A percentile compares a stretch with the other conserved stretches of the same genome.
These are phyloP conservation scores for Drosophila percnosoma DNA, from an alignment of 2,888 invertebrate species.

Conservation along the genomic window DNA sequence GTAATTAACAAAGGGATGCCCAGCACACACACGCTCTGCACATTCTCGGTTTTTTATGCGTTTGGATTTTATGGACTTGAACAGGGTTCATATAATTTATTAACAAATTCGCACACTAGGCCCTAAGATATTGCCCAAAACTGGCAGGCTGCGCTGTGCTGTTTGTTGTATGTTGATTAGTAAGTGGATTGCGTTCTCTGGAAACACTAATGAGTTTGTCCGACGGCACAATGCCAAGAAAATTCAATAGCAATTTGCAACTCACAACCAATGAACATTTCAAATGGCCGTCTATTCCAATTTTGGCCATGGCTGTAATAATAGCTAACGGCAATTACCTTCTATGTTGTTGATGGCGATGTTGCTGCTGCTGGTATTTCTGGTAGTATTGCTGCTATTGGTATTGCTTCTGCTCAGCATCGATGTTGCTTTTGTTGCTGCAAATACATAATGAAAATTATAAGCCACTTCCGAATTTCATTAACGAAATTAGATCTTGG, in stretches of 20 bases:
- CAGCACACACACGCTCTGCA: constrained; percentile 18
- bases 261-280: constrained; percentile 38
- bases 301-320: constrained; percentile 53
- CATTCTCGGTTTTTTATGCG: constrained; percentile 58
- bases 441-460: constrained; percentile 70
- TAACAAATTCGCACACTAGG: constrained; percentile 67
- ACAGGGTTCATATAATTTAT: constrained; percentile 71
- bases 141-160: constrained; percentile 14
- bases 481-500: constrained; percentile 76
- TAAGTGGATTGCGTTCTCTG: constrained; percentile 39
- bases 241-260: constrained; percentile 67
- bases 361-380: constrained; percentile 4
- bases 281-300: constrained; percentile 43
- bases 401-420: constrained; percentile 14
- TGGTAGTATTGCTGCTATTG: constrained; percentile 18
- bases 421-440: constrained; percentile 39
- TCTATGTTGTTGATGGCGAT: constrained; percentile 25
- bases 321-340: constrained; percentile 70
- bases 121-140: constrained; percentile 2
- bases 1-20: constrained; percentile 68
- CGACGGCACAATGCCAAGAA: constrained; percentile 49
- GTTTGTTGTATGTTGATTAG: constrained; percentile 50
- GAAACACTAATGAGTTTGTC: constrained; percentile 56
- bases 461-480: constrained; percentile 79
- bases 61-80: constrained; percentile 66